These are phyloP conservation scores for Neotoma lepida DNA, from an alignment of 2,113 vertebrate species.

Conservation along the genomic window DNA sequence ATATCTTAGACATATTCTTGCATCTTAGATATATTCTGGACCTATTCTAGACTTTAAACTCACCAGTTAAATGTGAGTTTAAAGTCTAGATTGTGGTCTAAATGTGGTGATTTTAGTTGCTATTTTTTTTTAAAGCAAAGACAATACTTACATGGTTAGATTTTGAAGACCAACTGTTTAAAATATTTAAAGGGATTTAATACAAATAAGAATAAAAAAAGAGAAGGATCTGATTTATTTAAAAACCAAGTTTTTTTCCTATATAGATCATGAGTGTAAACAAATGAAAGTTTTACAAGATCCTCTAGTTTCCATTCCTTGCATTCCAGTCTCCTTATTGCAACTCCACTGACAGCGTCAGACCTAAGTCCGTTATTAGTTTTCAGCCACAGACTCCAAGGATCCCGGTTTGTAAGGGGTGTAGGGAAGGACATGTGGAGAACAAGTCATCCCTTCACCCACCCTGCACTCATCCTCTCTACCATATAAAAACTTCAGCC, in stretches of 20 bases:
- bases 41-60: neutral
- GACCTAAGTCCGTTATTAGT: neutral
- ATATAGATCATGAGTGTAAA: neutral
- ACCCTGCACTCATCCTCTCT: neutral
- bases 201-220: neutral
- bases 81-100: too few species aligned
- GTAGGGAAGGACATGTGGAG: neutral
- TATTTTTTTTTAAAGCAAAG: neutral
- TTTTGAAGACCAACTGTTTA: slow-evolving; percentile 1
- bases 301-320: neutral
- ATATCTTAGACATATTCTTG: neutral
- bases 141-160: neutral
- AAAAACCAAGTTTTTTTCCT: neutral
- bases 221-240: slow-evolving; percentile 4
- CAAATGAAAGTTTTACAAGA: neutral
- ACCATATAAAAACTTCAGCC: neutral
- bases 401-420: neutral
- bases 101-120: slow-evolving; percentile 10
- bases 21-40: neutral
- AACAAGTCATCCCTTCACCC: neutral
- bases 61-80: neutral
- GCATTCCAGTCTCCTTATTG: too few species aligned
- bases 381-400: neutral
- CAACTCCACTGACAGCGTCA: neutral
- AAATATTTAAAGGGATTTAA: slow-evolving; percentile 10